Evolutionary conservation across 2,113 vertebrate species (phyloP), one percentile per base, ranked within the genome.

Genomic region (Elaphurus davidianus): DNA sequence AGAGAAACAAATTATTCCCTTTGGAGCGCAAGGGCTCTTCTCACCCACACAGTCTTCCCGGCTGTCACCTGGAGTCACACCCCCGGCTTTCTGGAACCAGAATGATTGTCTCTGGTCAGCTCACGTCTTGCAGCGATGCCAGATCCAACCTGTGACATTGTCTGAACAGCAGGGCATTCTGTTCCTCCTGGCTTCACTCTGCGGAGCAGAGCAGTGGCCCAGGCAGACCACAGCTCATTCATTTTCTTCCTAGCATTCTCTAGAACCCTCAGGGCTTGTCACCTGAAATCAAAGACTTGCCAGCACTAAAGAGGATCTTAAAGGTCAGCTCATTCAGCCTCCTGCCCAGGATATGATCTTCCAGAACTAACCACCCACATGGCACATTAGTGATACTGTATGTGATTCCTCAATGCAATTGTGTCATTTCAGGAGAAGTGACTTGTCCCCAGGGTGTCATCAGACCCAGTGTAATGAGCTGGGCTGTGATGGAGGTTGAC

Each of bases 291-390:
- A 92, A 50, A 96, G 74, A 78, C 92, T 74, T 91, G n/a, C 11
- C 52, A 36, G 57, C 84, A 90, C 40, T 28, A 10, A 79, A 81
- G 87, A 96, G 55, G 36, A 81, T 47, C 71, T 78, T 84, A 92
- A 74, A 91, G 87, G 60, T 97, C 92, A 97, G 67, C 59, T 96
- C 55, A n/a, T 12, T 93, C 96, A 86, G 21, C 27, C 52, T 94
- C 52, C 87, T 9, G 19, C 67, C 90, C 27, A 15, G 78, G 43
- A 45, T 23, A 17, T 67, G 95, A 27, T 79, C 79, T 96, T 92
- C 52, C 14, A 81, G 83, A 93, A 67, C 67, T 90, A 71, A 90
- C 64, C 71, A 64, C 90, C 90, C 40, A 62, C 82, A 0, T 16
- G 43, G 59, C 64, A 88, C 50, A 83, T 96, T 71, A 85, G 79